Base-by-base conservation (phyloP, 2,113 vertebrate species). In the Marmota flaviventris region DNA sequence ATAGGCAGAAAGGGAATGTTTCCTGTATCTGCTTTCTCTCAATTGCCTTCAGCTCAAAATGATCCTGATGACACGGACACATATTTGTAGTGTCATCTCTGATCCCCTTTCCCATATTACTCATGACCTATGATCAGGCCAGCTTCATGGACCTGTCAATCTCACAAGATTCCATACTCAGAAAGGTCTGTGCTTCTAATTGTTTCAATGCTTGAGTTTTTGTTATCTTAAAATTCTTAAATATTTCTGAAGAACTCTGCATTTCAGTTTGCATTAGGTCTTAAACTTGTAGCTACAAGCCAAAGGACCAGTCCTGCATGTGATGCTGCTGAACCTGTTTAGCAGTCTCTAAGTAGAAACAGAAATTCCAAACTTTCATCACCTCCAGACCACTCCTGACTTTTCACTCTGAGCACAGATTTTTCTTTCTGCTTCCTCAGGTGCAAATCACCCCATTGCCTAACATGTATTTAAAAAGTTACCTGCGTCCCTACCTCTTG, bases 191-290 rank as follows among this genome's bases (percentile, higher is more conserved):
- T 14, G 24, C 14, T 8, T 91, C 9, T 24, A 32, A 45, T 81
- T 81, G 32, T 45, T 95, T 72, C n/a, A 78, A 32, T 1, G 45
- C 18, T 25, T 37, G 4, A 18, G 2, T 17, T 78, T 83, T 63
- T 58, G 42, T 72, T 20, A 2, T 94, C 53, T 93, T 77, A 42
- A 92, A 89, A 79, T 84, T 89, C 51, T 76, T 39, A 75, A 39
- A 6, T 20, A 82, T 83, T 81, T 86, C 34, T 8, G 34, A 42
- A 39, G 42, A 78, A 32, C 4, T 2, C 48, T 56, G 16, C 8
- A 78, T 93, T 93, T 84, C 2, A 20, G 82, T 95, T 89, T 72
- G 42, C 14, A 24, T 2, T 8, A 58, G 20, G 8, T 5, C 34
- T 81, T 42, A 25, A 17, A 34, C 25, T 56, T 29, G 48, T 16